Base-by-base conservation (phyloP, 2,888 invertebrate species). In the Hirtodrosophila cameraria region DNA sequence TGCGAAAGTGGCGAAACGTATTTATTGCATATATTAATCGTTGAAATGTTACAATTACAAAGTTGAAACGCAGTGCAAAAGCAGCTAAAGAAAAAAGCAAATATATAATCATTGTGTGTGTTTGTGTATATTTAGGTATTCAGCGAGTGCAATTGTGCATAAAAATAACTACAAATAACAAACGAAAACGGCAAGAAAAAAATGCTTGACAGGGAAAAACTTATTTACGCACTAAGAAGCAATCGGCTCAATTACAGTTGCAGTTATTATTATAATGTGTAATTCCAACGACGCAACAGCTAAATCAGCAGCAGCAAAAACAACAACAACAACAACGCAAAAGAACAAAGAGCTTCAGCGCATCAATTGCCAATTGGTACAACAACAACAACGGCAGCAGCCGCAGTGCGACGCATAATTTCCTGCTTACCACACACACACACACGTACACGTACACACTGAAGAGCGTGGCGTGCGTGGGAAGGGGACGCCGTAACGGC, bases 151-250 rank as follows among this genome's bases (percentile, higher is more conserved):
- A 60, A 66, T n/a, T 66, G 62, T 74, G 55, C 25, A 48, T 55
- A 39, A 45, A 53, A 61, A 57, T 25, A 64, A 52, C 28, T 20
- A 30, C 41, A 55, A 81, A 58, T 48, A 61, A 61, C 30, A 74
- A 49, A 25, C 20, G 50, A 58, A 28, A 53, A 35, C n/a, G n/a
- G n/a, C n/a, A n/a, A 46, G 58, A 59, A 59, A 48, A 69, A 75
- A 69, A 72, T 85, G 76, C 49, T 55, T 45, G 64, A 82, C 50
- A 73, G 49, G 36, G 67, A 69, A 83, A 82, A 85, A 79, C 49
- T 59, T 54, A 80, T 83, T 76, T 86, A 83, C 80, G 86, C 86
- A 86, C 80, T 86, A 84, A 60, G 41, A 68, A 75, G 61, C 50
- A 64, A 41, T 57, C 58, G 61, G 52, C 25, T 54, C 20, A 49